Percentiles rank a stretch among this genome's conserved stretches.
Conservation (phyloP, 1,140 invertebrate species). For the Alviniconcha marisindica region DNA sequence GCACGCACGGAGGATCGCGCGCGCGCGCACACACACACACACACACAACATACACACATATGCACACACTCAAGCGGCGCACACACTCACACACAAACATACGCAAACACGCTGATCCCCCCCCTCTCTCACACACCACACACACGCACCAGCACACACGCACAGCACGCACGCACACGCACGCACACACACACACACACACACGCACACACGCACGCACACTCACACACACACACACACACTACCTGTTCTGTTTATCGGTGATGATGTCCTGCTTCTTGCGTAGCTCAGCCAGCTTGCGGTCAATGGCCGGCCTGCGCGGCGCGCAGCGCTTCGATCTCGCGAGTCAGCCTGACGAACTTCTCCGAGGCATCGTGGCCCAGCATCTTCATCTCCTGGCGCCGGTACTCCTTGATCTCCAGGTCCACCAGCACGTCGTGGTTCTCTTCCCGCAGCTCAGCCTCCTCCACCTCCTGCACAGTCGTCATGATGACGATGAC, state of each 20-base stretch:
- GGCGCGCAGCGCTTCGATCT: conserved; percentile 49
- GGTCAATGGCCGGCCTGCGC: conserved; percentile 48
- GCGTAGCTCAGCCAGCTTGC: conserved; percentile 50
- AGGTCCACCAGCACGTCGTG: conserved; percentile 57
- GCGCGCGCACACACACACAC: too few species aligned
- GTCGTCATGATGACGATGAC: too few species aligned
- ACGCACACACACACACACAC: neutral
- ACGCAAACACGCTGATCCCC: too few species aligned
- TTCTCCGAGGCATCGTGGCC: conserved; percentile 43
- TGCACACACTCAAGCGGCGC: too few species aligned
- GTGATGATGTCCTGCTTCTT: conserved; percentile 48
- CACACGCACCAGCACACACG: neutral
- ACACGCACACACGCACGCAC: conserved; percentile 87
- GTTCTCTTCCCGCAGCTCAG: conserved; percentile 40
- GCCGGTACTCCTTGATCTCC: conserved; percentile 56
- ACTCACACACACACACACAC: neutral
- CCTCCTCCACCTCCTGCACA: conserved; percentile 46
- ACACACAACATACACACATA: too few species aligned
- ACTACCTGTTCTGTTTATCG: conserved; percentile 17
- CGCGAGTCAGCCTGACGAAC: conserved; percentile 45
- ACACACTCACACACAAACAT: too few species aligned
- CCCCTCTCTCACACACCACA: too few species aligned
- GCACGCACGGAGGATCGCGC: too few species aligned
- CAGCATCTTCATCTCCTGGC: conserved; percentile 40
- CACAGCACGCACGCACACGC: neutral